A percentile compares a stretch with the other conserved stretches of the same genome.
These are phyloP conservation scores for Mycogona germanica DNA, from an alignment of 2,888 invertebrate genomes.

Conservation along the genomic window DNA sequence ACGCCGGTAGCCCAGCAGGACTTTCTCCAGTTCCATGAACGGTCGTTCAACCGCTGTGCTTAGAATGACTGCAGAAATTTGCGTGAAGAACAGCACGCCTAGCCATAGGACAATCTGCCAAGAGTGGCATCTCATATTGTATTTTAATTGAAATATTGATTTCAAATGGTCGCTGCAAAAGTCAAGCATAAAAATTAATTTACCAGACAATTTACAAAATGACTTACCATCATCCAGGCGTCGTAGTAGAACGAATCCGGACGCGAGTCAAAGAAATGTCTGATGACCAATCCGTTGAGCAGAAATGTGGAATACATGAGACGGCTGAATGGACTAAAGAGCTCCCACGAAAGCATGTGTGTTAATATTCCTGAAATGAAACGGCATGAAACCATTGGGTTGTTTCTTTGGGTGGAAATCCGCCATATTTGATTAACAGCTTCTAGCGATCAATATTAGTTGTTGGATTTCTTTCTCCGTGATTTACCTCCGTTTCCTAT, in stretches of 20 bases:
- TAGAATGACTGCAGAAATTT: not conserved
- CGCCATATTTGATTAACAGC: not conserved
- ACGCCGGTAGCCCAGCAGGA: not conserved
- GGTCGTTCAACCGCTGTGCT: conserved; percentile 6
- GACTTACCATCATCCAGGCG: conserved; percentile 7
- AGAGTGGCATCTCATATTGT: too few species aligned
- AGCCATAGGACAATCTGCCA: not conserved
- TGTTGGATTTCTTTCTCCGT: not conserved
- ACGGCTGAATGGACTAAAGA: not conserved
- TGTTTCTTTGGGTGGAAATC: not conserved
- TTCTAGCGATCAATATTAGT: not conserved
- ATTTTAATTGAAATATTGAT: not conserved
- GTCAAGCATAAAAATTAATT: too few species aligned
- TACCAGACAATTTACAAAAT: too few species aligned
- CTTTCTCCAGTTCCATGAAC: not conserved
- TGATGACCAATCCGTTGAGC: conserved; percentile 3
- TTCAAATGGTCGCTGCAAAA: not conserved
- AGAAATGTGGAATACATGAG: conserved; percentile 5
- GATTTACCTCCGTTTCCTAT: conserved; percentile 8
- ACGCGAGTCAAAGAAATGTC: not conserved
- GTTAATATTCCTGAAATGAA: not conserved
- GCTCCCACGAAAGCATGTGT: not conserved
- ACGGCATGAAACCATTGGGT: not conserved
- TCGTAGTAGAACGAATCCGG: conserved; percentile 12
- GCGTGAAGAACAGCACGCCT: not conserved